Conservation (phyloP, 2,113 vertebrate genomes). For the Chionodraco myersi region DNA sequence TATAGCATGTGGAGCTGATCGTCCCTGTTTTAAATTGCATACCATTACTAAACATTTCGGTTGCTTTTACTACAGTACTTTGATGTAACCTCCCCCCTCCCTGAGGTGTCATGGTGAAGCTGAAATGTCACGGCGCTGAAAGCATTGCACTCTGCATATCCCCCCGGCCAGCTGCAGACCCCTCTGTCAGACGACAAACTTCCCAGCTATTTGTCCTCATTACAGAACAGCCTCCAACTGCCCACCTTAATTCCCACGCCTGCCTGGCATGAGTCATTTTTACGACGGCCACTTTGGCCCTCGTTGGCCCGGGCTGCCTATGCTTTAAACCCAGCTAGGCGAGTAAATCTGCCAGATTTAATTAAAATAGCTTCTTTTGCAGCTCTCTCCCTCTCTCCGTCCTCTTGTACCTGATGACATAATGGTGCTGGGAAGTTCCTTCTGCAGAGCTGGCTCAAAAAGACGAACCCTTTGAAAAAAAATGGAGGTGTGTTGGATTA, state of each 20-base stretch:
- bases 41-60: constrained; percentile 1
- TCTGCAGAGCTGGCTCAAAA: constrained; percentile 54
- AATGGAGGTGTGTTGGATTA: constrained; percentile 43
- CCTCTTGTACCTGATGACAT: constrained; percentile 68
- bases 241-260: constrained; percentile 67
- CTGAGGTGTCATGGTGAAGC: constrained; percentile 23
- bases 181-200: constrained; percentile 59
- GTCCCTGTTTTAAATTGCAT: not conserved
- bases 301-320: constrained; percentile 43
- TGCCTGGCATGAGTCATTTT: constrained; percentile 79
- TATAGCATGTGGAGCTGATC: too few relatives aligned
- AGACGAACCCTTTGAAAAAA: constrained; percentile 58
- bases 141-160: constrained; percentile 56
- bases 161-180: constrained; percentile 47
- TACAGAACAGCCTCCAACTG: constrained; percentile 66
- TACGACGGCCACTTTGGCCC: constrained; percentile 68
- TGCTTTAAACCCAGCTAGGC: constrained; percentile 70
- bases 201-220: constrained; percentile 79
- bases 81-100: not conserved
- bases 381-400: constrained; percentile 38
- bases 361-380: constrained; percentile 81
- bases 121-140: constrained; percentile 54
- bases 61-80: not conserved
- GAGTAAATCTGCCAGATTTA: constrained; percentile 82
- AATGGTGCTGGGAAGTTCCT: constrained; percentile 67